Conservation (phyloP, 2,888 invertebrate species). For the Limnephilus auricula region DNA sequence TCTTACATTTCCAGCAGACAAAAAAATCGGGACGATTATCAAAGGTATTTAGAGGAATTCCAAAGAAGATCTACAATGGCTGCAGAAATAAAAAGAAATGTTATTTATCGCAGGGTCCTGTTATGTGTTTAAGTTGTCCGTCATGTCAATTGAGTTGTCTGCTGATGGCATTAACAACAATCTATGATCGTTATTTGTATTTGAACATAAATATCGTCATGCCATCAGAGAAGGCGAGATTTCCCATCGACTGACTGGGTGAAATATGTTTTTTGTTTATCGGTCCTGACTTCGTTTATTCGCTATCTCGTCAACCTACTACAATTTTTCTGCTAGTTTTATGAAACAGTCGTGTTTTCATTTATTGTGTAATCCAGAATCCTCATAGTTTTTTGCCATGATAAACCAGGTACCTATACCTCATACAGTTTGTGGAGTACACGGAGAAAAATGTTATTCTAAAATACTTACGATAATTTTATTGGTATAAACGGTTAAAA, state of each 20-base stretch:
- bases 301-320: not conserved
- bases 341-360: not conserved
- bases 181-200: not conserved
- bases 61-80: conserved; percentile 54
- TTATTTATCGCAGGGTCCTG: not conserved
- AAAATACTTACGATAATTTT: too few species aligned
- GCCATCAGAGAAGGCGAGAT: not conserved
- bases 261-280: not conserved
- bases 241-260: not conserved
- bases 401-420: too few species aligned
- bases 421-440: too few species aligned
- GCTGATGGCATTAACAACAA: not conserved
- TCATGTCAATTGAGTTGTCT: not conserved
- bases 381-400: too few species aligned
- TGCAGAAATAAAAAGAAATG: conserved; percentile 7
- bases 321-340: not conserved
- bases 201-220: not conserved
- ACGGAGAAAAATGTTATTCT: too few species aligned
- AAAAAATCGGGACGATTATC: conserved; percentile 44
- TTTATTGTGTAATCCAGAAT: too few species aligned
- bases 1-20: not conserved
- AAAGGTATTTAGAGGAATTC: conserved; percentile 57
- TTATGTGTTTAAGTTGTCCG: not conserved
- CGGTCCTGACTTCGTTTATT: not conserved
- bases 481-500: too few species aligned